Percentiles rank a stretch among this genome's conserved stretches.
Evolutionary conservation across 2,888 invertebrate genomes (phyloP).

Genomic region (Hirtodrosophila alboralis): DNA sequence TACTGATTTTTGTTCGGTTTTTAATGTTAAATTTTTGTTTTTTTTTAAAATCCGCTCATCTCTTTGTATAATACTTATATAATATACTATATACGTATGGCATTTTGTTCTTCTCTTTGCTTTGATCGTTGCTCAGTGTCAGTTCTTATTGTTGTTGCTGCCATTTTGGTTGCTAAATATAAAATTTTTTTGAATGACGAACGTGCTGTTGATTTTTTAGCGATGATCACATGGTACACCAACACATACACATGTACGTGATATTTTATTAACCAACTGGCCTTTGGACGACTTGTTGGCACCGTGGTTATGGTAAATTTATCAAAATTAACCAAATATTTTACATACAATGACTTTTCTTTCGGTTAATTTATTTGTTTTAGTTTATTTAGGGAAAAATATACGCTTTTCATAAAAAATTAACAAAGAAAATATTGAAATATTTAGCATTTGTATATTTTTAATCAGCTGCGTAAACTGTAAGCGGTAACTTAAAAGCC

Average conservation of each 20-base stretch:
- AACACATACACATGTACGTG: conserved; percentile 34
- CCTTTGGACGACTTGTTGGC: conserved; percentile 53
- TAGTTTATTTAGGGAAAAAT: background rate
- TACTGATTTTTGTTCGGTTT: conserved; percentile 20
- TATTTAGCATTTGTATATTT: conserved; percentile 10
- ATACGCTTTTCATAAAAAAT: background rate
- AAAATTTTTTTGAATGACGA: conserved; percentile 60
- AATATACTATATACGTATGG: conserved; percentile 71
- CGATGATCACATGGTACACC: conserved; percentile 69
- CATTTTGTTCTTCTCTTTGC: conserved; percentile 73
- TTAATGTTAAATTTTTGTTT: conserved; percentile 10
- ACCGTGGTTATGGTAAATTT: conserved; percentile 35
- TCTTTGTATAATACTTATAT: conserved; percentile 42
- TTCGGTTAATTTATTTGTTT: conserved; percentile 4
- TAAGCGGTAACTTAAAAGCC: conserved; percentile 43
- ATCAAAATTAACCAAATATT: conserved; percentile 41
- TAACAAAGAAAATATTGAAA: conserved; percentile 27
- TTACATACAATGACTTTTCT: conserved; percentile 27
- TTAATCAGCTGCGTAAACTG: conserved; percentile 29
- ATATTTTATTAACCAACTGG: conserved; percentile 73
- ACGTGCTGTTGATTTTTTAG: conserved; percentile 74
- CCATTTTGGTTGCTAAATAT: conserved; percentile 47
- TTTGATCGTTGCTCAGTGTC: conserved; percentile 22
- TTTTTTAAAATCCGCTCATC: conserved; percentile 11
- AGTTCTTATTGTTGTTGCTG: conserved; percentile 32